phyloP scores from a whole-genome alignment of 2,888 invertebrate species.

The Hydriomena furcata region DNA sequence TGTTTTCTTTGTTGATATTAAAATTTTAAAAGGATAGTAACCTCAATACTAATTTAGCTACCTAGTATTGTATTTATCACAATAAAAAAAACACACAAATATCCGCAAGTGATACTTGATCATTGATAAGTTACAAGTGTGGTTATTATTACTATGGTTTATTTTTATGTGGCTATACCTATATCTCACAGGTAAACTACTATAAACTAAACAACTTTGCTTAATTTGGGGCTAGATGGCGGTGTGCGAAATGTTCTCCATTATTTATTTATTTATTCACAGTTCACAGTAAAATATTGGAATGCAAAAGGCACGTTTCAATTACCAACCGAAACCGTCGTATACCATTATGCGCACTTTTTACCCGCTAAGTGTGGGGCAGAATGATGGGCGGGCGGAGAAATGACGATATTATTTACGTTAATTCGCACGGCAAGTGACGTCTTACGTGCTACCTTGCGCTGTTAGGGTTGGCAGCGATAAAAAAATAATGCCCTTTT shows the following conservation, averaged over 20 bases:
- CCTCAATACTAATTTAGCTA: background rate
- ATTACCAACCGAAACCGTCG: background rate
- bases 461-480: slow-evolving; percentile 47
- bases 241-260: too few relatives aligned
- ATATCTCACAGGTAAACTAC: too few relatives aligned
- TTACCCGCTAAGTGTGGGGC: slow-evolving; percentile 73
- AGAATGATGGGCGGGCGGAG: slow-evolving; percentile 57
- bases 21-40: background rate
- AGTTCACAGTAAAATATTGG: background rate
- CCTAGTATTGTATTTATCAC: too few relatives aligned
- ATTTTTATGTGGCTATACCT: too few relatives aligned
- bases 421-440: slow-evolving; percentile 79
- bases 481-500: slow-evolving; percentile 25
- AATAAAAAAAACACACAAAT: too few relatives aligned
- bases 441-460: slow-evolving; percentile 75
- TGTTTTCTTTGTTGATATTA: slow-evolving; percentile 6
- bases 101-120: too few relatives aligned
- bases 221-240: too few relatives aligned
- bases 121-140: too few relatives aligned
- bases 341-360: slow-evolving; percentile 49
- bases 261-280: too few relatives aligned
- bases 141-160: too few relatives aligned
- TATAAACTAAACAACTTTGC: too few relatives aligned
- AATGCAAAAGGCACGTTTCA: slow-evolving; percentile 23
- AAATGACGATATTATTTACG: slow-evolving; percentile 83